These are phyloP conservation scores for Sus cebifrons DNA, from an alignment of 2,797 vertebrate genomes.

Conservation along the genomic window DNA sequence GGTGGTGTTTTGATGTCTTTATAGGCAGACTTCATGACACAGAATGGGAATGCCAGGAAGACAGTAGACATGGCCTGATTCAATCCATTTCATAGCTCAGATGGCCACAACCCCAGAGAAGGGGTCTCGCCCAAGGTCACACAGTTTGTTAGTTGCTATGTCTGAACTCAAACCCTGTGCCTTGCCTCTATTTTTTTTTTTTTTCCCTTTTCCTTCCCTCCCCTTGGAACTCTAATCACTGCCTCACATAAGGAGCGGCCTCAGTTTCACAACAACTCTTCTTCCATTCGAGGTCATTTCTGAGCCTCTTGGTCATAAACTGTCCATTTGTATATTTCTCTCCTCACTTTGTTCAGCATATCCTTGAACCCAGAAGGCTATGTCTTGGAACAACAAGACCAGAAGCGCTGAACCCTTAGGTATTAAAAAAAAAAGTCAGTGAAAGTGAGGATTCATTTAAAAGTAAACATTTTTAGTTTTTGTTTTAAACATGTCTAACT, in stretches of 20 bases:
- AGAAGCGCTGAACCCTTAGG: not conserved
- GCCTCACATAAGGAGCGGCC: rapidly evolving
- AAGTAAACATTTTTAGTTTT: not conserved
- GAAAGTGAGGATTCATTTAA: not conserved
- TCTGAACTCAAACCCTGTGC: not conserved
- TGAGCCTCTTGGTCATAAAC: not conserved
- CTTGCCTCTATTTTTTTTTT: too few species aligned
- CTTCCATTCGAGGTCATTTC: not conserved
- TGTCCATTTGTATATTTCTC: rapidly evolving
- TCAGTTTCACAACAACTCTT: rapidly evolving
- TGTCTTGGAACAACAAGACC: not conserved
- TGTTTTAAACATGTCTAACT: not conserved
- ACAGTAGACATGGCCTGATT: rapidly evolving
- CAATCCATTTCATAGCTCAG: not conserved
- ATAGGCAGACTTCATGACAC: rapidly evolving
- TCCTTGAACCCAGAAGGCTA: not conserved
- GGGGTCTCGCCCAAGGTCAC: not conserved
- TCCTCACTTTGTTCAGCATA: not conserved
- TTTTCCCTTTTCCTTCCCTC: not conserved
- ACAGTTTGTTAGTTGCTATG: rapidly evolving
- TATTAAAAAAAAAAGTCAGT: not conserved
- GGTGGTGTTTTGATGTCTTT: not conserved
- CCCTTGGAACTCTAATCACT: not conserved
- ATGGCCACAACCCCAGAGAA: too few species aligned
- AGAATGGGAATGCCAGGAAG: not conserved